phyloP scores from a whole-genome alignment of 2,113 vertebrate genomes.

The Butastur rufipennis region DNA sequence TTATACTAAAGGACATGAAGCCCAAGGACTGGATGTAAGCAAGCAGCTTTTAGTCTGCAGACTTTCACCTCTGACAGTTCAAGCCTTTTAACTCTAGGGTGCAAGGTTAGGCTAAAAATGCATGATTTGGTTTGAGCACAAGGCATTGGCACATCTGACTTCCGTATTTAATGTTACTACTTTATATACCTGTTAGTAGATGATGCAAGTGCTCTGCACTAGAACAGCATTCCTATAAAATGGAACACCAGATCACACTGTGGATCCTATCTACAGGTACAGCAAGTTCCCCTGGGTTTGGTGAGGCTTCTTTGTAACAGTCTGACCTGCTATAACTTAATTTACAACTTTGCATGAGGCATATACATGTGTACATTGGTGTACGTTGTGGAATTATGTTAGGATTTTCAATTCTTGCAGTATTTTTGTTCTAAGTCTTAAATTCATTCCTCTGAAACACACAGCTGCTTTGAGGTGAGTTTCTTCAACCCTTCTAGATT shows the following conservation, averaged over 20 bases:
- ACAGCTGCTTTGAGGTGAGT: not conserved
- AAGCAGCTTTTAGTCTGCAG: not conserved
- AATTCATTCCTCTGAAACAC: not conserved
- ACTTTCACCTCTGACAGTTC: not conserved
- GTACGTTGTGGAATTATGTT: not conserved
- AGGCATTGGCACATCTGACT: not conserved
- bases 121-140: not conserved
- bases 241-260: not conserved
- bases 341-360: not conserved
- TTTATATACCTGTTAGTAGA: not conserved
- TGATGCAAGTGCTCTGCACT: not conserved
- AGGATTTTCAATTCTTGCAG: not conserved
- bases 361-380: not conserved
- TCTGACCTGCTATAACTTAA: not conserved
- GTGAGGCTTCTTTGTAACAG: not conserved
- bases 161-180: not conserved
- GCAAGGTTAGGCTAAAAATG: not conserved
- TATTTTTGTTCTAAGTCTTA: not conserved
- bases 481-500: not conserved
- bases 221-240: not conserved
- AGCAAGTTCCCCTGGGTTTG: not conserved
- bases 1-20: not conserved
- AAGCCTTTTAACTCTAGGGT: not conserved
- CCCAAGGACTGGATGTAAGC: not conserved
- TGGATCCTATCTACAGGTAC: not conserved